phyloP scores from a whole-genome alignment of 2,888 invertebrate species.

The Bedellia somnulentella region DNA sequence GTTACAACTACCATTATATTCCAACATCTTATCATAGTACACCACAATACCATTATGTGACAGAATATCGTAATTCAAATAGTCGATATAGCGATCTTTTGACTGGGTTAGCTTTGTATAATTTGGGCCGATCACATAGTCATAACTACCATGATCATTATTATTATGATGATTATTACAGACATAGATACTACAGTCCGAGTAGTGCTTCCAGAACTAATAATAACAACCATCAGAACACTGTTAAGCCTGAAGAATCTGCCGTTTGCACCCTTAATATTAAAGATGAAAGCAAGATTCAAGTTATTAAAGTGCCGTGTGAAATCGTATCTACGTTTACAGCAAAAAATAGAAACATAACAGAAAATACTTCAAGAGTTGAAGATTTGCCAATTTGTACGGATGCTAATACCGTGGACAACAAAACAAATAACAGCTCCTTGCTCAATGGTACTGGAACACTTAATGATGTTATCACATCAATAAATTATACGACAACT shows the following conservation, averaged over 20 bases:
- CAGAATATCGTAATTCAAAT: constrained; percentile 34
- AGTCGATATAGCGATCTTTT: constrained; percentile 39
- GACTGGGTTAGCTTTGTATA: constrained; percentile 40
- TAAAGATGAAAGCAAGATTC: constrained; percentile 24
- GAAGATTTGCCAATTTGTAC: constrained; percentile 1
- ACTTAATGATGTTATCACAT: no score
- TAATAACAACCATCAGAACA: neutral
- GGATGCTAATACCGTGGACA: constrained; percentile 21
- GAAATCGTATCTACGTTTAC: constrained; percentile 50
- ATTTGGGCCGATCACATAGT: constrained; percentile 37
- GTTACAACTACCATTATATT: neutral
- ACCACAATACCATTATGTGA: constrained; percentile 39
- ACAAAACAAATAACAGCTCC: constrained; percentile 21
- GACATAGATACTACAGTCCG: constrained; percentile 18
- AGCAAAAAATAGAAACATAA: constrained; percentile 21
- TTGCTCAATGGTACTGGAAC: constrained; percentile 9
- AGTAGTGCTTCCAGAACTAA: neutral
- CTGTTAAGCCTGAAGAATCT: constrained; percentile 16
- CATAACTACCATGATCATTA: constrained; percentile 28
- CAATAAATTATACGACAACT: no score
- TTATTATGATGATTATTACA: constrained; percentile 43
- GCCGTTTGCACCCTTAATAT: constrained; percentile 34
- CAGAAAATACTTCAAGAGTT: neutral
- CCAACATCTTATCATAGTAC: constrained; percentile 16
- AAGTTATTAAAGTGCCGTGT: constrained; percentile 37